A percentile compares a stretch with the other conserved stretches of the same genome.
Evolutionary conservation across 2,113 vertebrate species (phyloP).

Genomic region (Notechis scutatus): DNA sequence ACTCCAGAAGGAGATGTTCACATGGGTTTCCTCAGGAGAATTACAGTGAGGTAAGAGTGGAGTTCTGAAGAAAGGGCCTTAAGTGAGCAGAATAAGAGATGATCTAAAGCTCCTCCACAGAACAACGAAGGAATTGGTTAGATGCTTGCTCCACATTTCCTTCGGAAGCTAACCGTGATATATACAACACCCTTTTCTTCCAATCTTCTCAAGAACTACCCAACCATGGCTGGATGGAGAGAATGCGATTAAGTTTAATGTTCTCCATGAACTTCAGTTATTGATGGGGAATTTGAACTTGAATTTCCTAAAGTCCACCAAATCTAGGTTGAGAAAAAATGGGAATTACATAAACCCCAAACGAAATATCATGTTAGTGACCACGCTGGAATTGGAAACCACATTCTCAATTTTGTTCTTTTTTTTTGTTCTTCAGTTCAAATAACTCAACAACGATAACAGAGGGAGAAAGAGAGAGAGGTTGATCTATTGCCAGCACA

Average conservation of each 20-base stretch:
- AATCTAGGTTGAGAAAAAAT: neutral
- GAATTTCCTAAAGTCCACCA: neutral
- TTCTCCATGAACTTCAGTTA: neutral
- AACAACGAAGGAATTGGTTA: neutral
- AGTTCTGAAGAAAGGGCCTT: neutral
- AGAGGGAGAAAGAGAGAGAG: neutral
- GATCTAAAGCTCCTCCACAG: neutral
- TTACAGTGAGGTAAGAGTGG: neutral
- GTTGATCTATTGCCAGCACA: neutral
- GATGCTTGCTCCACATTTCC: neutral
- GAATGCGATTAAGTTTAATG: neutral
- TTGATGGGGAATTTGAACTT: neutral
- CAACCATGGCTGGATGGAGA: neutral
- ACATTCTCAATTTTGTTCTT: neutral
- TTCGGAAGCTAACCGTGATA: neutral
- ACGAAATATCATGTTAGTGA: neutral
- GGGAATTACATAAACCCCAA: neutral
- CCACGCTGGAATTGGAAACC: neutral
- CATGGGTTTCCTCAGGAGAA: too few species aligned
- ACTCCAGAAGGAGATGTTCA: neutral
- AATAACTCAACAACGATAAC: neutral
- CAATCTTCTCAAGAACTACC: neutral
- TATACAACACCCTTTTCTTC: neutral
- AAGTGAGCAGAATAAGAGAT: neutral
- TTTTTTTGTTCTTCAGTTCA: neutral